Evolutionary conservation across 2,113 vertebrate species (phyloP), one percentile per base, ranked within the genome.

Genomic region (Meriones unguiculatus): DNA sequence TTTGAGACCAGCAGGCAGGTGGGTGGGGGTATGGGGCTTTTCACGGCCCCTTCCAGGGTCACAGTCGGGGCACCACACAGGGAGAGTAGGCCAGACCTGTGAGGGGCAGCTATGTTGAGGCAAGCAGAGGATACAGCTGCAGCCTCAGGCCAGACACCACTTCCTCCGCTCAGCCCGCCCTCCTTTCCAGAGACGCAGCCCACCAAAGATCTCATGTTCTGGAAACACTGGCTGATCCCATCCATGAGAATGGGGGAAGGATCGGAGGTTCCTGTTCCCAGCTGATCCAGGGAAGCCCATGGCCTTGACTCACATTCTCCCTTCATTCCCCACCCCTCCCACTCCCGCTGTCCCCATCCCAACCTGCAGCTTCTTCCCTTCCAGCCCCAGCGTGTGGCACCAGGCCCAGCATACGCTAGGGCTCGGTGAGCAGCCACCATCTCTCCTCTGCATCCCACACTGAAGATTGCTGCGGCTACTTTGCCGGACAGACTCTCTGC

Each of bases 101-200:
- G 1, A 89, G 91, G 75, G 95, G n/a, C 67, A 92, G 93, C 91
- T 87, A 94, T 93, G 50, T 89, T 35, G 76, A 59, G 67, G 57
- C 24, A 4, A 86, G 14, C 32, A 70, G 96, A 98, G 97, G 98
- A 98, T 96, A n/a, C 98, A 98, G 98, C 98, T 98, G 98, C 97
- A 97, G 98, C 97, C 95, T 96, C 73, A 9, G 0, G 65, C 72
- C 5, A 38, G 62, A 90, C 87, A 2, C 82, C 12, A 11, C 94
- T 89, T 95, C 94, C 97, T 92, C 73, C 6, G 50, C 93, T 93
- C 57, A 8, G 54, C 73, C 57, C 77, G 6, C 52, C 93, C 93
- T 95, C 97, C 96, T 95, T 95, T 84, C 24, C 97, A 80, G 96
- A 94, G 87, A 87, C 28, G 38, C 6, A n/a, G 30, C 91, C 92